Percentiles rank a stretch among this genome's conserved stretches.
Evolutionary conservation across 2,113 vertebrate genomes (phyloP).

Genomic region (Pipa parva): DNA sequence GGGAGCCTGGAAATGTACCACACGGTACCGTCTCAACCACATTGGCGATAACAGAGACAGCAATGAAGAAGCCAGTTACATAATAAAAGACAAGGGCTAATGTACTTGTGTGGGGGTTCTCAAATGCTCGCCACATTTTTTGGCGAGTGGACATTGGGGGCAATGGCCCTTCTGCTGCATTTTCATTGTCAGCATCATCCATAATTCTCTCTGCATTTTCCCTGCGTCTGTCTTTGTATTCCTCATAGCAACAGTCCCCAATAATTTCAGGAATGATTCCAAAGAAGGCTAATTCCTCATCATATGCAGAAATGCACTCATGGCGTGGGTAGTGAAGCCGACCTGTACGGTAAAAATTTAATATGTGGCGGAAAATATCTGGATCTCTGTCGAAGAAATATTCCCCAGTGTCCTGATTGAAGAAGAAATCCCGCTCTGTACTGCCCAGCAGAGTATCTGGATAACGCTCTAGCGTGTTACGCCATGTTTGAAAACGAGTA

Average conservation of each 20-base stretch:
- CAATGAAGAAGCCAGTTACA: slow-evolving; percentile 97
- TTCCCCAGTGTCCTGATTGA: slow-evolving; percentile 84
- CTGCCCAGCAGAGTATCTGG: slow-evolving; percentile 94
- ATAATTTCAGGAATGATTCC: slow-evolving; percentile 94
- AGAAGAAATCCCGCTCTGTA: slow-evolving; percentile 92
- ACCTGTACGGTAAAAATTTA: slow-evolving; percentile 95
- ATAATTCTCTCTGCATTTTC: slow-evolving; percentile 89
- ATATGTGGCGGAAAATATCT: slow-evolving; percentile 91
- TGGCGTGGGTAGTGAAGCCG: slow-evolving; percentile 92
- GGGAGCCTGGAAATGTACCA: slow-evolving; percentile 60
- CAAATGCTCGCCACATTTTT: slow-evolving; percentile 91
- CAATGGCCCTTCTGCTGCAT: slow-evolving; percentile 59
- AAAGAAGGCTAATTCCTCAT: slow-evolving; percentile 93
- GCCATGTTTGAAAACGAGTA: slow-evolving; percentile 90
- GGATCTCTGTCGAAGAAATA: slow-evolving; percentile 97
- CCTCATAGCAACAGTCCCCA: slow-evolving; percentile 95
- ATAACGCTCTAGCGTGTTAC: slow-evolving; percentile 88
- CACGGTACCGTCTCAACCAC: slow-evolving; percentile 95
- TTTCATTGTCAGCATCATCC: slow-evolving; percentile 83
- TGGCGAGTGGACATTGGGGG: slow-evolving; percentile 76
- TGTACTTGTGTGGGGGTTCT: slow-evolving; percentile 96
- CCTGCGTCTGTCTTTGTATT: slow-evolving; percentile 90
- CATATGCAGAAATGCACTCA: slow-evolving; percentile 92
- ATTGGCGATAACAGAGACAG: slow-evolving; percentile 90
- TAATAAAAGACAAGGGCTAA: slow-evolving; percentile 96